Percentiles rank a stretch among this genome's conserved stretches.
These are phyloP conservation scores for Papilio machaon DNA, from an alignment of 1,140 invertebrate species.

Conservation along the genomic window DNA sequence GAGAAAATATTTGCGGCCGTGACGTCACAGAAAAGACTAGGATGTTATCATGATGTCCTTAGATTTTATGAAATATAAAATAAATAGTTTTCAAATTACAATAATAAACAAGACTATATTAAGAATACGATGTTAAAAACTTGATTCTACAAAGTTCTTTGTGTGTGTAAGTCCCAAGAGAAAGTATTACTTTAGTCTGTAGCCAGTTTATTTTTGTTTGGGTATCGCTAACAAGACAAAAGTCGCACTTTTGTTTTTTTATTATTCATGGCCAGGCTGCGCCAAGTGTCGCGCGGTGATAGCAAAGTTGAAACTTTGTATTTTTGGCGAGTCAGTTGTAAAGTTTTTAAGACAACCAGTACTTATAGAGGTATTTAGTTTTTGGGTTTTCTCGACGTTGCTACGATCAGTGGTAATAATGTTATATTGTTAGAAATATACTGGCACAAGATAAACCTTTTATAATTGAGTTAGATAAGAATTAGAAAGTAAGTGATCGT, in stretches of 20 bases:
- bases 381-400: background rate
- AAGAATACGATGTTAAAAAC: background rate
- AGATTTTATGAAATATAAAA: background rate
- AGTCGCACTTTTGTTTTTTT: constrained; percentile 20
- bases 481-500: no score
- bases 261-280: constrained; percentile 21
- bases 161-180: background rate
- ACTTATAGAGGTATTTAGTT: background rate
- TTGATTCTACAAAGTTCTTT: background rate
- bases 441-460: no score
- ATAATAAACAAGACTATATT: background rate
- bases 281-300: constrained; percentile 18
- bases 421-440: no score
- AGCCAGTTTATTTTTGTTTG: constrained; percentile 26
- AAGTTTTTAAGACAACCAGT: background rate
- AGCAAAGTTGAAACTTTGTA: constrained; percentile 3
- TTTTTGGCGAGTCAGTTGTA: background rate
- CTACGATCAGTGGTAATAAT: background rate
- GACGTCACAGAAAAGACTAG: background rate
- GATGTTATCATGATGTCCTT: background rate
- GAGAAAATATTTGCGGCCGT: no score
- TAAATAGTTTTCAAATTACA: background rate
- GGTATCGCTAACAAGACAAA: constrained; percentile 25
- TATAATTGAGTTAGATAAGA: no score
- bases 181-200: constrained; percentile 10